Evolutionary conservation across 2,888 invertebrate genomes (phyloP), one percentile per base, ranked within the genome.

Genomic region (Apodemia hepburni): DNA sequence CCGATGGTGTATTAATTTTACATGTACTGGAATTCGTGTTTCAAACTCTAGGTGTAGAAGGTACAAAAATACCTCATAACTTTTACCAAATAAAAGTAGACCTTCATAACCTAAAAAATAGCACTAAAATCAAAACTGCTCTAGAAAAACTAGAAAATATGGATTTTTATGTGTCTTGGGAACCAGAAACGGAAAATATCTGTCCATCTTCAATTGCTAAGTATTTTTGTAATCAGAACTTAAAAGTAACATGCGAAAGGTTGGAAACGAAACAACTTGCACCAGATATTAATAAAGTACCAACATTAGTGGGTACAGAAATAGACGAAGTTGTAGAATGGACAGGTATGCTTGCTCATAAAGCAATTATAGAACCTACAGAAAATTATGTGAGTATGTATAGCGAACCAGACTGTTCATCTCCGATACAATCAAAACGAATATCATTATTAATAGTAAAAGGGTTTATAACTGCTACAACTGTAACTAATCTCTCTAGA

Each of bases 201-300:
- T 89, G 90, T 61, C 90, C 89, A 17, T 91, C 90, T 3, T 85
- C 89, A 2, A 72, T 91, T 65, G 91, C 89, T 11, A 89, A 86
- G 68, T 90, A 88, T 70, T 88, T 91, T 61, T 70, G 73, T 70
- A 82, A 85, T 15, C 78, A 72, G 70, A 69, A 78, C 58, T 67
- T 84, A 12, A 68, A 62, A 60, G 80, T 88, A 2, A 66, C 78
- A 2, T 68, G 79, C 2, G 73, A 79, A 60, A 69, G 75, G 6
- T 64, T 84, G 11, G 63, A 73, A 51, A 70, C 73, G 8, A 74
- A 70, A 29, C 77, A 67, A 61, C 1, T 83, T 3, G 72, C 74
- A 27, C 84, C 87, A n/a, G 64, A 72, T 33, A 70, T 89, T 12
- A 70, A 66, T 12, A 75, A 80, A 73, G 75, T 88, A 59, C 90